Percentiles rank a stretch among this genome's conserved stretches.
These are phyloP conservation scores for Luehdorfia chinensis DNA, from an alignment of 1,140 invertebrate genomes.

Conservation along the genomic window DNA sequence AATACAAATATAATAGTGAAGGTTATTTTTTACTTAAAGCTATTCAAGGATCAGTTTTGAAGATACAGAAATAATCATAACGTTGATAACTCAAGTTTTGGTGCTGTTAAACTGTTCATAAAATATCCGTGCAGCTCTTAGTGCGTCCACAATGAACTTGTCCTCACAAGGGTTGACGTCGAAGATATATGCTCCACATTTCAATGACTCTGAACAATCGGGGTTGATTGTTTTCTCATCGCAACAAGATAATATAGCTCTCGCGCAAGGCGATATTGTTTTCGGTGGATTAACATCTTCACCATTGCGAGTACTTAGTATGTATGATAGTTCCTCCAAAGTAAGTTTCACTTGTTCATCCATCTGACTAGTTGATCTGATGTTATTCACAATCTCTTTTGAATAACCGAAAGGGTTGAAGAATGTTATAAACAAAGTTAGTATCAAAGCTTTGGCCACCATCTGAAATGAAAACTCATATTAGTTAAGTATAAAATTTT, in stretches of 20 bases:
- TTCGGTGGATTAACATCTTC: conserved; percentile 26
- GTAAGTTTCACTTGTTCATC: conserved; percentile 23
- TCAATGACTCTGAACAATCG: conserved; percentile 48
- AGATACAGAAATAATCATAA: no score
- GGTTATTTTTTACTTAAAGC: no score
- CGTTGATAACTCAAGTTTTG: no score
- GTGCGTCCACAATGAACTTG: conserved; percentile 49
- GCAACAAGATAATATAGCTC: conserved; percentile 60
- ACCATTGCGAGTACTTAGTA: conserved; percentile 41
- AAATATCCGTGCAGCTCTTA: conserved; percentile 50
- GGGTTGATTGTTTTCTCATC: conserved; percentile 44
- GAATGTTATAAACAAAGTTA: neutral
- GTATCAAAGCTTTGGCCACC: neutral
- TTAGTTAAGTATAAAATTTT: no score
- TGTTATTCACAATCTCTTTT: neutral
- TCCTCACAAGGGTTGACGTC: conserved; percentile 63
- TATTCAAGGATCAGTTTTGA: no score
- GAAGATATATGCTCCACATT: conserved; percentile 62
- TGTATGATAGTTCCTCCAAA: conserved; percentile 49
- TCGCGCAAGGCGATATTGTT: conserved; percentile 49
- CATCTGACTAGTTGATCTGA: no score
- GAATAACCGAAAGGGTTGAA: neutral
- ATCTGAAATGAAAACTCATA: neutral
- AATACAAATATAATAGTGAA: no score
- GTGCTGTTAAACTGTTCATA: conserved; percentile 49